Conservation (phyloP, 2,888 invertebrate genomes). For the Standfussiana lucernea region DNA sequence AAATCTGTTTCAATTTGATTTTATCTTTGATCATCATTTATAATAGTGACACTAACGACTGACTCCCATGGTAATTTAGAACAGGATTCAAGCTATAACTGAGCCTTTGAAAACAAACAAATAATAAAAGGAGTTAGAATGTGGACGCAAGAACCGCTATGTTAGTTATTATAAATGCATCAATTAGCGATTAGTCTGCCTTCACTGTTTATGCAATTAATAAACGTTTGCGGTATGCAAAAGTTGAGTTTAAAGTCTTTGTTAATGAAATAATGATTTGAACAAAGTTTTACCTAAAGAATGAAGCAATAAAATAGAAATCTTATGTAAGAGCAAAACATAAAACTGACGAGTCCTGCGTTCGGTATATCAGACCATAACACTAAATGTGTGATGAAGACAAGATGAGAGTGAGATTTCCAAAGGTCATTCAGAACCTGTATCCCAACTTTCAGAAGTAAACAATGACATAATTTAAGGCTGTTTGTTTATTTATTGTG, state of each 20-base stretch:
- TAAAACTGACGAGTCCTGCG: background rate
- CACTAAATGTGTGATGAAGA: too few species aligned
- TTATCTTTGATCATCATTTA: background rate
- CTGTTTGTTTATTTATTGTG: too few species aligned
- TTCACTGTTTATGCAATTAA: conserved; percentile 28
- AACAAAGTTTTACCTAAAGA: background rate
- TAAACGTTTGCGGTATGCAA: background rate
- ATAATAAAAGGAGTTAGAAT: conserved; percentile 33
- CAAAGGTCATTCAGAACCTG: too few species aligned
- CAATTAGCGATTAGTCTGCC: conserved; percentile 55
- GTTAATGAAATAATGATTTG: conserved; percentile 30
- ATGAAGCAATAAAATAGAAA: background rate
- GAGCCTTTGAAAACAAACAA: conserved; percentile 13
- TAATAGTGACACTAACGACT: conserved; percentile 4
- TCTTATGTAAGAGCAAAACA: background rate
- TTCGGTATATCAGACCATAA: too few species aligned
- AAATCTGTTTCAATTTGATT: background rate
- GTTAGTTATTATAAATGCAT: conserved; percentile 59
- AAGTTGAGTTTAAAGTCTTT: background rate
- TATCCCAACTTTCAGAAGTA: too few species aligned
- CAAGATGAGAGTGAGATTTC: too few species aligned
- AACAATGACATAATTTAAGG: too few species aligned
- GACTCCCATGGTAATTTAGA: conserved; percentile 11
- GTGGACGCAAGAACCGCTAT: background rate
- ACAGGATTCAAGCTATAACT: conserved; percentile 8